Base-by-base conservation (phyloP, 2,797 vertebrate species). In the Malurus leucopterus region DNA sequence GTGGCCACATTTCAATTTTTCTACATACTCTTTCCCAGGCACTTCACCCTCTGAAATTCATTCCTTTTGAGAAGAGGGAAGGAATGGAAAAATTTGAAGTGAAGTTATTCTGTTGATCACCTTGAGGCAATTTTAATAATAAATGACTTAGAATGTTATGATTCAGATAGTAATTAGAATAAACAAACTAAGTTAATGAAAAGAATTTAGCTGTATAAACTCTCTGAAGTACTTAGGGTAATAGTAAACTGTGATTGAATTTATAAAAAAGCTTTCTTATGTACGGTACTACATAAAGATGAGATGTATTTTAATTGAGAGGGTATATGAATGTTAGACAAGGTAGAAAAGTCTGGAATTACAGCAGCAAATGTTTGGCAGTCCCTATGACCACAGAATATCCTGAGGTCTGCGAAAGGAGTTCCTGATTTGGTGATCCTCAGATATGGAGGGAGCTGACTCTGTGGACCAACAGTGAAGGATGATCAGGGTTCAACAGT, bases 121-220 rank as follows among this genome's bases (percentile, higher is more conserved):
- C 96, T 93, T 86, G 84, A 95, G 91, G 93, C 84, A 95, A 92
- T 96, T 96, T 97, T 91, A 96, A 94, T 96, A 96, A 96, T 95
- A 92, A 95, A 97, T 96, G 2, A 90, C 72, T 84, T 78, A 53
- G 55, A 84, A 90, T 75, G 57, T 36, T 87, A 63, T 89, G 86
- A 93, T 95, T 95, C 84, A 91, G 69, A 94, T 58, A 93, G 77
- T 84, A 95, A 96, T 97, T 96, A 95, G 70, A 96, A 96, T 93
- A 96, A 96, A 93, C 57, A 95, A 94, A 94, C 70, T 41, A 89
- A 90, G 18, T 50, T 86, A 91, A 86, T 78, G 26, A 62, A 83
- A 88, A 88, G 0, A 91, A 92, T 89, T 86, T 88, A 92, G 38
- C 58, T 84, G 38, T 65, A 87, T 87, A 94, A 84, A 88, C 47